Percentiles rank a stretch among this genome's conserved stretches.
Conservation (phyloP, 2,113 vertebrate genomes). For the Alosa alosa region DNA sequence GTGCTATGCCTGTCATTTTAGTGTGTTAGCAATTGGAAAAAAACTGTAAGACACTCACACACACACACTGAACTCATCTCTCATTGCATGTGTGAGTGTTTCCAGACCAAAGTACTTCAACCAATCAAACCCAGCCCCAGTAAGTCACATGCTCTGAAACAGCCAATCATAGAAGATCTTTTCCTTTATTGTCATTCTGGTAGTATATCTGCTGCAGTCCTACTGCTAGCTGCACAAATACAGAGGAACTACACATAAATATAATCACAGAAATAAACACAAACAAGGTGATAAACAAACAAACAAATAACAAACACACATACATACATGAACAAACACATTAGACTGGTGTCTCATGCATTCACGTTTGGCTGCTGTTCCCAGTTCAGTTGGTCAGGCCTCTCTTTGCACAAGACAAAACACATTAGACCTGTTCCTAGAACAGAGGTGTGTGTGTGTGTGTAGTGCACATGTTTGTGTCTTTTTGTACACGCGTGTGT, state of each 20-base stretch:
- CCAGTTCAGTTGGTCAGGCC: neutral
- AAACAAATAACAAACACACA: neutral
- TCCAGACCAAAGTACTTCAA: neutral
- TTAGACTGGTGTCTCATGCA: neutral
- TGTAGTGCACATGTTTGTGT: neutral
- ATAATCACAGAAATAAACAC: neutral
- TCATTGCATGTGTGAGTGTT: too few species aligned
- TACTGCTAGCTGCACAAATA: neutral
- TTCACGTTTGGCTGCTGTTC: neutral
- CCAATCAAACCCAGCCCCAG: conserved; percentile 28
- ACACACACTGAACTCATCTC: too few species aligned
- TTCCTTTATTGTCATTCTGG: conserved; percentile 2
- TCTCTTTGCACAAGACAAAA: neutral
- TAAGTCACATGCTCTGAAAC: conserved; percentile 3
- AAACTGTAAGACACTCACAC: too few species aligned
- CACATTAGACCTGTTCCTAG: neutral
- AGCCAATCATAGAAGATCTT: neutral
- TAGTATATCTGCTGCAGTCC: conserved; percentile 3
- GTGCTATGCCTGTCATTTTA: too few species aligned
- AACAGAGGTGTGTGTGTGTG: neutral
- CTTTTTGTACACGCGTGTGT: too few species aligned
- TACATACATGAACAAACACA: neutral
- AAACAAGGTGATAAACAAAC: neutral
- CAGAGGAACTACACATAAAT: conserved; percentile 6
- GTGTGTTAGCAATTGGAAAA: too few species aligned